A percentile compares a stretch with the other conserved stretches of the same genome.
phyloP scores from a whole-genome alignment of 1,140 invertebrate genomes.

The Anoplophora glabripennis region DNA sequence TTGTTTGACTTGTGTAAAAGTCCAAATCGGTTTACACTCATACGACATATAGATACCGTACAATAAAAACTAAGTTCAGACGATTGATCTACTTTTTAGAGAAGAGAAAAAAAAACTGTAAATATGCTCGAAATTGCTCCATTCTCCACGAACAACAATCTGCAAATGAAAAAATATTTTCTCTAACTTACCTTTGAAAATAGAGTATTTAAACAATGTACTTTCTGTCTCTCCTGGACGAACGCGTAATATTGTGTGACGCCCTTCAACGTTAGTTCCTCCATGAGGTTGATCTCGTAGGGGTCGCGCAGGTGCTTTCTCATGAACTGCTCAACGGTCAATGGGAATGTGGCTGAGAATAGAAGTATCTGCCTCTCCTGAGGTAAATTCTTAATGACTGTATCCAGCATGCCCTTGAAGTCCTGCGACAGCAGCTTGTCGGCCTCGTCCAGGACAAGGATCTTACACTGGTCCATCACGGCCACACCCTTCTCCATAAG shows the following conservation, averaged over 20 bases:
- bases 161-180: no score
- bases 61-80: no score
- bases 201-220: constrained; percentile 98
- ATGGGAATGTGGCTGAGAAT: constrained; percentile 98
- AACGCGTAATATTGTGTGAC: constrained; percentile 99
- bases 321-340: constrained; percentile 99
- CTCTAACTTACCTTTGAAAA: constrained; percentile 87
- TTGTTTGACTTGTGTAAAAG: no score
- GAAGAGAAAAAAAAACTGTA: no score
- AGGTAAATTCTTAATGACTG: constrained; percentile 87
- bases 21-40: background rate
- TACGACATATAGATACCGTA: no score
- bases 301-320: constrained; percentile 94
- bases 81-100: no score
- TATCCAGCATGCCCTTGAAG: constrained; percentile 96
- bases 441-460: constrained; percentile 97
- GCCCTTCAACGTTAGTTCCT: constrained; percentile 98
- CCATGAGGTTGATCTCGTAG: constrained; percentile 99
- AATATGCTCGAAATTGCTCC: no score
- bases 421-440: constrained; percentile 99
- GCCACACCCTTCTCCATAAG: constrained; percentile 97
- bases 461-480: constrained; percentile 92
- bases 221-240: constrained; percentile 99
- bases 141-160: no score
- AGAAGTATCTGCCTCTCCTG: constrained; percentile 95